Conservation (phyloP, 2,797 vertebrate species). For the Mionectes olivaceus region DNA sequence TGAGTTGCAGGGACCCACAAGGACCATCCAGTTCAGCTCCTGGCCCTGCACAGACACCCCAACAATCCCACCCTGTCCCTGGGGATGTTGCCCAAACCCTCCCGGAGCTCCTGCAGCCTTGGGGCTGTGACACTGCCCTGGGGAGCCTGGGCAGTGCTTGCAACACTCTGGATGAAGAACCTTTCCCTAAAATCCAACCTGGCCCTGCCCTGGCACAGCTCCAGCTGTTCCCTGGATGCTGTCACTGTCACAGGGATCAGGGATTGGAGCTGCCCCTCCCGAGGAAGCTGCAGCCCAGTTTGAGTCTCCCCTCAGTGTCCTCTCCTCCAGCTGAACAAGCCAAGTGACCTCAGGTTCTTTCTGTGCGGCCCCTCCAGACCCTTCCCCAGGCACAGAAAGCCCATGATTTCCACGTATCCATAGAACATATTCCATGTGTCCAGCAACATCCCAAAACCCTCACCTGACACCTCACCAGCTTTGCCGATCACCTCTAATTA, state of each 20-base stretch:
- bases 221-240: background rate
- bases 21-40: background rate
- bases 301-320: background rate
- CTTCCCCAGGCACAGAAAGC: background rate
- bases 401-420: background rate
- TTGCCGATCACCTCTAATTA: background rate
- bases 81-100: fast-evolving
- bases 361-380: background rate
- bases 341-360: background rate
- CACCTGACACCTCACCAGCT: background rate
- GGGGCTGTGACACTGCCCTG: background rate
- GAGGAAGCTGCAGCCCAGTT: background rate
- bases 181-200: background rate
- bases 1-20: background rate
- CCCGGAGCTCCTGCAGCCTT: background rate
- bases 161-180: background rate
- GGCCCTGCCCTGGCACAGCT: background rate
- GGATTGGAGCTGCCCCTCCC: background rate
- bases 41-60: background rate
- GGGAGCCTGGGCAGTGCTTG: background rate
- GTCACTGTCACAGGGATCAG: background rate
- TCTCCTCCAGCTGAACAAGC: background rate
- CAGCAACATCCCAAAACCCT: background rate
- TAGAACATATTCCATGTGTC: fast-evolving
- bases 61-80: background rate